Evolutionary conservation across 2,797 vertebrate species (phyloP), one percentile per base, ranked within the genome.

Genomic region (Pristis pectinata): DNA sequence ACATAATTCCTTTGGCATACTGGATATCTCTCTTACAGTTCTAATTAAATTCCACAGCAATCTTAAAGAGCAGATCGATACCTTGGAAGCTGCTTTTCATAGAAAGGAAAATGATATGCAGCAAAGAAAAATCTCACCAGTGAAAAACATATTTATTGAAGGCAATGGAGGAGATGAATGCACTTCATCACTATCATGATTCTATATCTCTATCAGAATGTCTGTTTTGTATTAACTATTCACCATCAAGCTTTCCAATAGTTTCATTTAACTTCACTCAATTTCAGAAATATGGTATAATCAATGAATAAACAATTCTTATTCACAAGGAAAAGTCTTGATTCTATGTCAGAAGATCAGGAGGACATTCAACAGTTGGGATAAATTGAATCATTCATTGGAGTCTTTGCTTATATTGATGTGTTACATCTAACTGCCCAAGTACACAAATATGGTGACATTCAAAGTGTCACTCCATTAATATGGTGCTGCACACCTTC

Each of bases 1-100:
- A n/a, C 13, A 59, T 59, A n/a, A 37, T n/a, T 89, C 13, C 4
- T 17, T 34, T 89, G 56, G 89, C 15, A 89, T 37, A 59, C 34
- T 37, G 56, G 24, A 34, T 61, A 37, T n/a, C 30, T 19, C 34
- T 61, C 56, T n/a, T 17, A 87, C 13, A 3, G 6, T 89, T 59
- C 59, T 61, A 89, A 89, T 89, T 34, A 59, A 89, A 89, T 61
- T 89, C 30, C 37, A 2, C 10, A n/a, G 30, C 85, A 89, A 89
- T 9, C 53, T n/a, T 61, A 61, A 89, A n/a, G 53, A 89, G 56
- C 91, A 72, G 61, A 93, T 72, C 91, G 70, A 93, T 93, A 34
- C 27, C 37, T 93, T 1, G 27, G 41, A 93, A 22, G 22, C 37
- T 72, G 0, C 24, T 93, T 11, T 49, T 17, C 37, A 49, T 24